Conservation (phyloP, 64 coral and sea anemone species). For the Montipora efflorescens region DNA sequence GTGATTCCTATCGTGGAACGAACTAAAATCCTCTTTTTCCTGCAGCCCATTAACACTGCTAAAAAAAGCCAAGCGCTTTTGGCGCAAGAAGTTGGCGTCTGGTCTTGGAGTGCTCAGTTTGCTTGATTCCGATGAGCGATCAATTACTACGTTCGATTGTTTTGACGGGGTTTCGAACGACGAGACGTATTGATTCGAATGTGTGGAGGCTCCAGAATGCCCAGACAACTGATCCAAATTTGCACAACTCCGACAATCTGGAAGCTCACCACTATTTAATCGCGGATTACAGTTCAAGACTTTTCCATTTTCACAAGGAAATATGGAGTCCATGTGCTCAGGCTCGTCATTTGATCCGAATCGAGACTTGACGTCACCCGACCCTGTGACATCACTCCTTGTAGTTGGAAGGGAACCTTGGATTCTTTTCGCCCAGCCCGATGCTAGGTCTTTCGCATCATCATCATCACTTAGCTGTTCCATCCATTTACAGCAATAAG, state of each 20-base stretch:
- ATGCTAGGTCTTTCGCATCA: constrained; percentile 61
- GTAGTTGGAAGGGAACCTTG: constrained; percentile 61
- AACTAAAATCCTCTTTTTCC: background rate
- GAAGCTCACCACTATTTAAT: background rate
- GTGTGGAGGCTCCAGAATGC: background rate
- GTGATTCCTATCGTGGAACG: constrained; percentile 4
- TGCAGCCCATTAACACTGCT: background rate
- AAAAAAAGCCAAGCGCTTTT: constrained; percentile 75
- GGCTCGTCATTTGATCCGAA: constrained; percentile 36
- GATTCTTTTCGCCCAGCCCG: constrained; percentile 48
- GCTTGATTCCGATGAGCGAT: background rate
- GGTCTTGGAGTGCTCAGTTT: constrained; percentile 36
- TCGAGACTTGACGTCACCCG: constrained; percentile 32
- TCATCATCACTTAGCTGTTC: constrained; percentile 66
- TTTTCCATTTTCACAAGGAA: constrained; percentile 38
- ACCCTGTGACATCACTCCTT: constrained; percentile 23
- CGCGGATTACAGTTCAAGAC: constrained; percentile 30
- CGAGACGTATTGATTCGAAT: background rate
- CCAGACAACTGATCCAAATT: background rate
- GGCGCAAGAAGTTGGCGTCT: constrained; percentile 50
- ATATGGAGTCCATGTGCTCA: background rate
- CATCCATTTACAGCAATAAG: constrained; percentile 35
- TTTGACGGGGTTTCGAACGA: constrained; percentile 3
- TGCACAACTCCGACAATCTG: background rate
- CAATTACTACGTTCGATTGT: background rate